Conservation (phyloP, 2,888 invertebrate genomes). For the Galeopsomyia nigrocyanea region DNA sequence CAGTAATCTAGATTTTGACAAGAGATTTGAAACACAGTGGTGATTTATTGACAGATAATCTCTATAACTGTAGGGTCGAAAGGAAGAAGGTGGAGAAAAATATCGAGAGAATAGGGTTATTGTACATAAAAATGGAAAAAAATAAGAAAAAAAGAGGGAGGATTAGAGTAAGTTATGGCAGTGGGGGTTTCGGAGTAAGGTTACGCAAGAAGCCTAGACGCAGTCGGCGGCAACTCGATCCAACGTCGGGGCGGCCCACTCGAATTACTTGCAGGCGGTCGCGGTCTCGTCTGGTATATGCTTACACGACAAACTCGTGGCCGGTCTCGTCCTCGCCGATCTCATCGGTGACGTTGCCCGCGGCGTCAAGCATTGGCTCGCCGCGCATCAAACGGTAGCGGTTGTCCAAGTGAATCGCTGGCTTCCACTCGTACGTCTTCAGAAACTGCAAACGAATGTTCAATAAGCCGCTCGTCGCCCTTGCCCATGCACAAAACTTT, state of each 20-base stretch:
- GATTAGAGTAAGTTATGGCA: background rate
- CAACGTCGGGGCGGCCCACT: constrained; percentile 9
- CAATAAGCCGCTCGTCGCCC: too few species aligned
- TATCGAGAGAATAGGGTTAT: too few species aligned
- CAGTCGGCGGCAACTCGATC: constrained; percentile 25
- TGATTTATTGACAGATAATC: too few species aligned
- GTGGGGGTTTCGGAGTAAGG: constrained; percentile 9
- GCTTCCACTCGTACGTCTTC: constrained; percentile 48
- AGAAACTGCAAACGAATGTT: constrained; percentile 52
- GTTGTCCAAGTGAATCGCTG: constrained; percentile 64
- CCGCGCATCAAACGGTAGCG: constrained; percentile 63
- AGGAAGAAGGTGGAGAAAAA: too few species aligned
- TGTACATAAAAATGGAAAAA: too few species aligned
- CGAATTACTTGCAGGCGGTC: constrained; percentile 24
- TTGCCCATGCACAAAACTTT: background rate
- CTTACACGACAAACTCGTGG: background rate
- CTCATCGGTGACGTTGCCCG: constrained; percentile 57
- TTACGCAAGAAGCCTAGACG: constrained; percentile 20
- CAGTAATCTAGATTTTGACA: too few species aligned
- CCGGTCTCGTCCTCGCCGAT: constrained; percentile 55
- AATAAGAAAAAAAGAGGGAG: background rate
- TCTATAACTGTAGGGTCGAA: too few species aligned
- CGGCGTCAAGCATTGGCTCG: constrained; percentile 61
- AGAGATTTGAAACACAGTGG: too few species aligned
- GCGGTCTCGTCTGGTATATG: background rate